These are phyloP conservation scores for Cephalopachus bancanus DNA, from an alignment of 2,797 vertebrate species.

Conservation along the genomic window DNA sequence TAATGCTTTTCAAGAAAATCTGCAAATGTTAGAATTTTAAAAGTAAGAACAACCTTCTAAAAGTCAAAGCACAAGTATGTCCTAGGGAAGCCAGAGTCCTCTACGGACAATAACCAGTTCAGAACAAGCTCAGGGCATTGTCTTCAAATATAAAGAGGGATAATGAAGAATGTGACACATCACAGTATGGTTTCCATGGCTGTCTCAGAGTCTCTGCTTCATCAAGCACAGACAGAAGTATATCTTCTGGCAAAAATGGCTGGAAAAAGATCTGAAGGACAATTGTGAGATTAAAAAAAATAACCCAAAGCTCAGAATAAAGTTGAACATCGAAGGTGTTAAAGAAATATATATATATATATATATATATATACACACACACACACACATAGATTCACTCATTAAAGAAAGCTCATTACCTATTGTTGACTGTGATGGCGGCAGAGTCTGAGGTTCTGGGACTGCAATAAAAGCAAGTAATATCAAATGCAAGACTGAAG, in stretches of 20 bases:
- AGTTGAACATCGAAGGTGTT: background rate
- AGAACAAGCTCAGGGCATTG: slow-evolving; percentile 19
- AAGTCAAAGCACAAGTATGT: background rate
- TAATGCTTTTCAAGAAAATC: slow-evolving; percentile 71
- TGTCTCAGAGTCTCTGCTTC: background rate
- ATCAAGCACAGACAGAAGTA: background rate
- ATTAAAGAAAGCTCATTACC: slow-evolving; percentile 59
- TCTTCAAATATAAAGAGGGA: background rate
- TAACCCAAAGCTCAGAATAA: background rate
- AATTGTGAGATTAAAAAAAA: background rate
- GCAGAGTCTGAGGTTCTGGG: background rate
- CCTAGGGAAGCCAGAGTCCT: background rate
- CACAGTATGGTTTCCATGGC: background rate
- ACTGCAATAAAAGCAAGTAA: slow-evolving; percentile 68
- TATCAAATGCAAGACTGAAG: slow-evolving; percentile 15
- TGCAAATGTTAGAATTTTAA: slow-evolving; percentile 47
- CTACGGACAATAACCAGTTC: slow-evolving; percentile 48
- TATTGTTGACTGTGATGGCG: slow-evolving; percentile 16
- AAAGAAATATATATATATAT: background rate
- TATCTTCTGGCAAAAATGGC: background rate
- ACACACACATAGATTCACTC: background rate
- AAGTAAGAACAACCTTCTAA: slow-evolving; percentile 29
- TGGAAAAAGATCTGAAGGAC: slow-evolving; percentile 19
- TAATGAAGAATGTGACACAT: background rate
- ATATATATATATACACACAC: background rate